A percentile compares a stretch with the other conserved stretches of the same genome.
Evolutionary conservation across 2,113 vertebrate genomes (phyloP).

Genomic region (Podarcis raffonei): DNA sequence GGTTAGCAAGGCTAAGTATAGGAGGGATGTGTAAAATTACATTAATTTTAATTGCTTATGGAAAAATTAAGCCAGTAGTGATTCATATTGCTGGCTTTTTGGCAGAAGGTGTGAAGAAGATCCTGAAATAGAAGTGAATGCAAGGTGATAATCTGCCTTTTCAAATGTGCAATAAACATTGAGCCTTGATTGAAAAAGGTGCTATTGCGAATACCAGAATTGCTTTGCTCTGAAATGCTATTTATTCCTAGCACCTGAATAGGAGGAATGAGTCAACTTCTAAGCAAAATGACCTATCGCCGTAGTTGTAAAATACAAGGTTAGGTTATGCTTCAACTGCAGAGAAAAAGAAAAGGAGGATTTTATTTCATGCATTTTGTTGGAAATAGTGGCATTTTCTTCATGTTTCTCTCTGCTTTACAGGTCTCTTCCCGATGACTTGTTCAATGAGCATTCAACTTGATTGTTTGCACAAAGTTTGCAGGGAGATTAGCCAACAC

Average conservation of each 20-base stretch:
- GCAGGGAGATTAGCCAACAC: too few relatives aligned
- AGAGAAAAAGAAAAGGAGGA: not conserved
- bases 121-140: slow-evolving; percentile 12
- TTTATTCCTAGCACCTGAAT: slow-evolving; percentile 39
- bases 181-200: not conserved
- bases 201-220: not conserved
- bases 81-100: slow-evolving; percentile 20
- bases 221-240: slow-evolving; percentile 36
- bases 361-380: not conserved
- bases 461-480: too few relatives aligned
- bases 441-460: too few relatives aligned
- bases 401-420: not conserved
- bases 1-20: not conserved
- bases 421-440: not conserved
- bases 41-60: not conserved
- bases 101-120: slow-evolving; percentile 16
- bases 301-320: not conserved
- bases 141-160: slow-evolving; percentile 20
- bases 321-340: slow-evolving; percentile 25
- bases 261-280: slow-evolving; percentile 52
- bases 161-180: slow-evolving; percentile 10
- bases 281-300: slow-evolving; percentile 32
- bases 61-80: slow-evolving; percentile 23
- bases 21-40: slow-evolving; percentile 4
- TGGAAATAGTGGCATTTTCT: not conserved